Base-by-base conservation (phyloP, 2,888 invertebrate genomes). In the Eupithecia tripunctaria region DNA sequence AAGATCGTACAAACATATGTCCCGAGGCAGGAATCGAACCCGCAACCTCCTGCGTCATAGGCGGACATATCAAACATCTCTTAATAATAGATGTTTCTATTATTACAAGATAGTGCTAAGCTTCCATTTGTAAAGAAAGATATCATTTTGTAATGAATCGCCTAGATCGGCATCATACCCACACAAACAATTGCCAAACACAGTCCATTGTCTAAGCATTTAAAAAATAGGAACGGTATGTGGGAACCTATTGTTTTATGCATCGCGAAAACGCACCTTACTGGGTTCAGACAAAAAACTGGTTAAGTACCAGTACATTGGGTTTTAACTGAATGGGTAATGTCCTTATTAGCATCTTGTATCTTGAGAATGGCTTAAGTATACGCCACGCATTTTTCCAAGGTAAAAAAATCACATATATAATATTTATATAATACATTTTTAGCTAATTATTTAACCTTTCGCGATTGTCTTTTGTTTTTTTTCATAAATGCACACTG, bases 181-280 rank as follows among this genome's bases (percentile, higher is more conserved):
- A 76, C 79, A 77, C 71, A 84, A 88, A 88, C 89, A 89, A 91
- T 91, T 91, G 87, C 89, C 85, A 86, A 89, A 91, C 83, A 79
- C 78, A 71, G 73, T 51, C 86, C 80, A 91, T 91, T 91, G 91
- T 85, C 82, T 75, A 76, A 76, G 72, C 76, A 76, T 81, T 82
- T 82, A 85, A 86, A 88, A 88, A 87, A 86, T 84, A 82, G 73
- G 72, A 72, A 75, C 80, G 74, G 76, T 78, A 77, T 86, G 88
- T 91, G 91, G 81, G 91, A 91, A 89, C 47, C 76, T 75, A 85
- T 88, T 90, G 89, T 90, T 82, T 73, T 63, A 72, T 80, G 14
- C 32, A 75, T 81, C 79, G 82, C 80, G 80, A 86, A 86, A 85
- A 86, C 83, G 81, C 81, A 78, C 81, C 76, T 76, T 41, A 27